Base-by-base conservation (phyloP, 2,888 invertebrate genomes). In the Dryobota labecula region DNA sequence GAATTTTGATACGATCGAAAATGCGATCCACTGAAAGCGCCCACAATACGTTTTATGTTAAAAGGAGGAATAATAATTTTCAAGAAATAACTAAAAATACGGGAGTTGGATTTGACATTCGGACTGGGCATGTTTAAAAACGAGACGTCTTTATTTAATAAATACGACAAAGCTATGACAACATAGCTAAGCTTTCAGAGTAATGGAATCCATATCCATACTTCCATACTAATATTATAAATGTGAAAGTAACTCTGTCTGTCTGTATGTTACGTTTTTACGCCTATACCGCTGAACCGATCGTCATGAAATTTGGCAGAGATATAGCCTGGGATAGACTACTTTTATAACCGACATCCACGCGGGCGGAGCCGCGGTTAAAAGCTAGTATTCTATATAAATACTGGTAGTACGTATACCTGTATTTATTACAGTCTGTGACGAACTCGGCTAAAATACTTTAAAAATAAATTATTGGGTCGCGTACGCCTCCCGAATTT, bases 401-500 rank as follows among this genome's bases (percentile, higher is more conserved):
- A 33, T 20, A 49, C 5, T 36, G 51, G 4, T 7, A 18, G 0
- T 33, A 24, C 8, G 27, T 30, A 33, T 33, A 27, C 18, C 5
- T 30, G 11, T 3, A 30, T 38, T 38, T n/a, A 47, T 18, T 18
- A 4, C 20, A 27, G 27, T 20, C 8, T 45, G 8, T 2, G 20
- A 24, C 4, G 0, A 41, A 41, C 7, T 56, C 13, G 5, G n/a
- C 0, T 45, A 33, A 49, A 61, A 24, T 24, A 62, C 67, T 70
- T 70, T 71, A 3, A 56, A 58, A n/a, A 47, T 41, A 51, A 15
- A 60, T 51, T 5, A 49, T 41, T 49, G 1, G 15, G 8, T 6
- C 30, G 1, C 38, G 0, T n/a, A 58, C 33, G 30, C 41, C 36
- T 62, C 5, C 20, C 18, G 30, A 20, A 66, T 71, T 74, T 83